Conservation (phyloP, 2,797 vertebrate species). For the Amniataba percoides region DNA sequence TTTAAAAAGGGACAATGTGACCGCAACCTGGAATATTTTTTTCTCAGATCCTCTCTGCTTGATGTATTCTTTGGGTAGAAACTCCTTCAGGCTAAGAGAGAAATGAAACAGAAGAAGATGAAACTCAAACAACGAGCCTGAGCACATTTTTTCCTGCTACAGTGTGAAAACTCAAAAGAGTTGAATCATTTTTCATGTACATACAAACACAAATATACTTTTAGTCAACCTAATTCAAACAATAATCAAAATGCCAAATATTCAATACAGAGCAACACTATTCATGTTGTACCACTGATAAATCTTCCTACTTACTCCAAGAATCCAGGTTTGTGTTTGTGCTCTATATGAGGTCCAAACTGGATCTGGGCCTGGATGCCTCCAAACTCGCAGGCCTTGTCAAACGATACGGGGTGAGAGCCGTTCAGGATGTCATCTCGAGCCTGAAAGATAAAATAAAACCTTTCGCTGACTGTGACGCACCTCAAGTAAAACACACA, state of each 20-base stretch:
- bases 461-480: neutral
- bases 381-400: constrained; percentile 97
- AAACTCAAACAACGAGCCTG: neutral
- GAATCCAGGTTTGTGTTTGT: constrained; percentile 99
- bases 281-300: neutral
- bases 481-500: neutral
- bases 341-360: constrained; percentile 97
- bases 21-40: constrained; percentile 95
- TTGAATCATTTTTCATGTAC: neutral
- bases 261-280: neutral
- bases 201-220: constrained; percentile 18
- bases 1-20: neutral
- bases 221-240: neutral
- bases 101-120: constrained; percentile 21
- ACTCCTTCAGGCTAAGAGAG: constrained; percentile 93
- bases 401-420: constrained; percentile 97
- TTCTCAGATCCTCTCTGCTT: constrained; percentile 98
- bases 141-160: neutral
- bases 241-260: neutral
- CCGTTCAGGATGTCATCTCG: constrained; percentile 98
- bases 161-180: constrained; percentile 13
- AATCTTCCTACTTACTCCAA: constrained; percentile 90
- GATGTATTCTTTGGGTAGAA: constrained; percentile 98
- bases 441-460: constrained; percentile 84
- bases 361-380: constrained; percentile 99